Evolutionary conservation across 2,113 vertebrate genomes (phyloP).

Genomic region (Labrus mixtus): DNA sequence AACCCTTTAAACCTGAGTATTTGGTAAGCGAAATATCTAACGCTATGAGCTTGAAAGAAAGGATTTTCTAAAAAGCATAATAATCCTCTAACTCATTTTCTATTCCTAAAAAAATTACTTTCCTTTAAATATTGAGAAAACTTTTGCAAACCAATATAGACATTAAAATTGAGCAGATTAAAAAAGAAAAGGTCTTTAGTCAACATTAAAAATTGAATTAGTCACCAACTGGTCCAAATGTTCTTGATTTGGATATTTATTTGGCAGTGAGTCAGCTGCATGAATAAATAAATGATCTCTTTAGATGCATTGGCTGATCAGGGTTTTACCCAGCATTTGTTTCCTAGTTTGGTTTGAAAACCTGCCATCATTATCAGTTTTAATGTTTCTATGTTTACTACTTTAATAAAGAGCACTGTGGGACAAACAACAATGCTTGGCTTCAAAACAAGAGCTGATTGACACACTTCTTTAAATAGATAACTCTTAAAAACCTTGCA

Average conservation of each 20-base stretch:
- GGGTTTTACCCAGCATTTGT: background rate
- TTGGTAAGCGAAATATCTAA: background rate
- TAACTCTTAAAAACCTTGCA: slow-evolving; percentile 19
- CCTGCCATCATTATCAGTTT: background rate
- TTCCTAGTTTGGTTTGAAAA: background rate
- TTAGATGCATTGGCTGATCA: background rate
- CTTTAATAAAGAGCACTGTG: slow-evolving; percentile 2
- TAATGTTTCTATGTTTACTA: background rate
- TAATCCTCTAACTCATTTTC: background rate
- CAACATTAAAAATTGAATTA: background rate
- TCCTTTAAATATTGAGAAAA: background rate
- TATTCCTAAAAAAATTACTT: background rate
- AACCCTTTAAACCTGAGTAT: background rate
- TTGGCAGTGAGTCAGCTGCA: slow-evolving; percentile 31
- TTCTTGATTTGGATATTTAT: background rate
- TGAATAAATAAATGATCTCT: background rate
- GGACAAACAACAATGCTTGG: background rate
- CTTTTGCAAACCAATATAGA: background rate
- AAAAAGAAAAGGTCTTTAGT: background rate
- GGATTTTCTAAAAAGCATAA: background rate
- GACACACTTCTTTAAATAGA: background rate
- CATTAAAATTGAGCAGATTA: background rate
- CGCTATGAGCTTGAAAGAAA: background rate
- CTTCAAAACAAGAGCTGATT: slow-evolving; percentile 1
- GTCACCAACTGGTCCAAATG: background rate